A percentile compares a stretch with the other conserved stretches of the same genome.
Evolutionary conservation across 2,797 vertebrate genomes (phyloP).

Genomic region (Rousettus madagascariensis): DNA sequence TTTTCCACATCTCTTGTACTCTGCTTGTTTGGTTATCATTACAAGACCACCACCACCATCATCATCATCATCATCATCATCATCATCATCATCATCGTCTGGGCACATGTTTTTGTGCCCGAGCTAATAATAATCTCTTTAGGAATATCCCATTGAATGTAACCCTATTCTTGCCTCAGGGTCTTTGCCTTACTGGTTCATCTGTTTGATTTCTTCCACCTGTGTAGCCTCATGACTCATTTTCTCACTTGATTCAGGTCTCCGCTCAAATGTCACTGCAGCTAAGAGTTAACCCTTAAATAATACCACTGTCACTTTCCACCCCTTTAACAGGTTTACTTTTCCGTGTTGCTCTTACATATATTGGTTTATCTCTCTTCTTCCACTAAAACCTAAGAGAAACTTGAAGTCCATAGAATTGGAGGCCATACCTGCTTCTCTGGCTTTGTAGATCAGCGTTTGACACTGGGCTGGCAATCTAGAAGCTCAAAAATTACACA

Average conservation of each 20-base stretch:
- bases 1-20: not conserved
- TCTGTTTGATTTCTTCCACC: not conserved
- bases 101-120: not conserved
- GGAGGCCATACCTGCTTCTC: not conserved
- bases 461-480: not conserved
- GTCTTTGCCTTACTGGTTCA: not conserved
- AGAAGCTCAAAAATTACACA: not conserved
- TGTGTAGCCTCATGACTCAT: not conserved
- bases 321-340: not conserved
- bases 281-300: not conserved
- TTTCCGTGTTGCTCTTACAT: not conserved
- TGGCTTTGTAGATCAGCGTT: not conserved
- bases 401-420: not conserved
- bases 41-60: not conserved
- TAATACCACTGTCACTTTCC: not conserved
- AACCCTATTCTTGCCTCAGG: not conserved
- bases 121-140: not conserved
- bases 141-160: not conserved
- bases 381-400: not conserved
- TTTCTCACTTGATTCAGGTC: not conserved
- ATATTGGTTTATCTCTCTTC: not conserved
- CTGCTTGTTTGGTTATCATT: not conserved
- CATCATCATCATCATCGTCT: not conserved
- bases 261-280: not conserved
- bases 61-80: not conserved